Evolutionary conservation across 1,140 invertebrate genomes (phyloP).

Genomic region (Pseudachorutes palmiensis): DNA sequence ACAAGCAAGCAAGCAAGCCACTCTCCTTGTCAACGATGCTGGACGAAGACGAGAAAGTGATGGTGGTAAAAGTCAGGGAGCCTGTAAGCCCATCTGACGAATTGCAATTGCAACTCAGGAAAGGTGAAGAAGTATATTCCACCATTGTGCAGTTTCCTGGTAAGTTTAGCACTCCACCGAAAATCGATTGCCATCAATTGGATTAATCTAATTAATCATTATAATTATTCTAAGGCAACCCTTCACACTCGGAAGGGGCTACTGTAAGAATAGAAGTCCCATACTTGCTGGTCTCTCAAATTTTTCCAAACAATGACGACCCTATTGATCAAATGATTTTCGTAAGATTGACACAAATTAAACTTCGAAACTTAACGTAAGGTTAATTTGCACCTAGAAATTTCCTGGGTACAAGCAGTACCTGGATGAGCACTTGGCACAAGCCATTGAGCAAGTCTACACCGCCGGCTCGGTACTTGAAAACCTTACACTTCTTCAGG

Average conservation of each 20-base stretch:
- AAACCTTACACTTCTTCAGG: neutral
- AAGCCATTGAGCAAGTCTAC: neutral
- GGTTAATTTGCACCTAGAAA: neutral
- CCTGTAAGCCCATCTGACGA: neutral
- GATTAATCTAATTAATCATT: too few species aligned
- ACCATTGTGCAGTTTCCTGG: neutral
- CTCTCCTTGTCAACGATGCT: neutral
- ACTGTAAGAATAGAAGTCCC: neutral
- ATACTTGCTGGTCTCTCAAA: neutral
- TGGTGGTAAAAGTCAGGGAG: neutral
- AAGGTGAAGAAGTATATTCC: neutral
- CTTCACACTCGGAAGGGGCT: neutral
- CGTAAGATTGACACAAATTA: neutral
- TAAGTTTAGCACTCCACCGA: neutral
- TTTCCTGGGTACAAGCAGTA: constrained; percentile 5
- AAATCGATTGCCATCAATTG: neutral
- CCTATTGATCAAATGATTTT: neutral
- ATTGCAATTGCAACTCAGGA: neutral
- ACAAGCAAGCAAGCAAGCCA: neutral
- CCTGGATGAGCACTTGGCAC: neutral
- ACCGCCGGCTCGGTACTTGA: neutral
- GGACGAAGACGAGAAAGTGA: neutral
- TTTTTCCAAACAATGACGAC: neutral
- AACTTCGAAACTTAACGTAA: neutral
- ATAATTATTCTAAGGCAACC: neutral